Evolutionary conservation across 2,797 vertebrate species (phyloP), one percentile per base, ranked within the genome.

Genomic region (Glyptemys insculpta): DNA sequence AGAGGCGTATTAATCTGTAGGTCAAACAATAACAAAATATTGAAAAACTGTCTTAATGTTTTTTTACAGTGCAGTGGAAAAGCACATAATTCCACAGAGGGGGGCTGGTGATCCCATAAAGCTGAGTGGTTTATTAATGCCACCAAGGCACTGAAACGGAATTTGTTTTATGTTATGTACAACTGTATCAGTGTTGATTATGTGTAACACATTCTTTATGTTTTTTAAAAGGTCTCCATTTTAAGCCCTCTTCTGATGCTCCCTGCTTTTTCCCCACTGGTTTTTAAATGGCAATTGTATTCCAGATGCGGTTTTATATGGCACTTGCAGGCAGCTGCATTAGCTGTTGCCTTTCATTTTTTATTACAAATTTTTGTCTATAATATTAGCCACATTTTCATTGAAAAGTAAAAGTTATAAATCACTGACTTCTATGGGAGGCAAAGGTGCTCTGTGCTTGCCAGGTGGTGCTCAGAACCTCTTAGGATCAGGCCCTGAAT

Each of bases 1-100:
- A 95, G 96, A 97, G 98, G 90, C 92, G 59, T 97, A 98, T 98
- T 98, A 98, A 98, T 98, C 98, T 95, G 95, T 97, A 95, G 97
- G 96, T 98, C 97, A 98, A 97, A 97, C 97, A 98, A 98, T 97
- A 98, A 97, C 97, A 98, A 97, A 98, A 97, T 96, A 97, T 97
- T 97, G 94, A 96, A 96, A 98, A 97, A 96, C 94, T 96, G 97
- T 97, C 92, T 91, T 98, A 98, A 97, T 98, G 96, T 97, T 96
- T 98, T 98, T 97, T 98, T 94, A 91, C 93, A 81, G 86, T 92
- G 94, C 96, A 93, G 89, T 15, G 1, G 89, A 96, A 98, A 97
- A 95, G 86, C 83, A 95, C 72, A 65, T 78, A 97, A 97, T 96
- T 97, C 94, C 94, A 37, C 56, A 72, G 97, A 98, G 97, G 79